phyloP scores from a whole-genome alignment of 1,140 invertebrate genomes.

The Marisa cornuarietis region DNA sequence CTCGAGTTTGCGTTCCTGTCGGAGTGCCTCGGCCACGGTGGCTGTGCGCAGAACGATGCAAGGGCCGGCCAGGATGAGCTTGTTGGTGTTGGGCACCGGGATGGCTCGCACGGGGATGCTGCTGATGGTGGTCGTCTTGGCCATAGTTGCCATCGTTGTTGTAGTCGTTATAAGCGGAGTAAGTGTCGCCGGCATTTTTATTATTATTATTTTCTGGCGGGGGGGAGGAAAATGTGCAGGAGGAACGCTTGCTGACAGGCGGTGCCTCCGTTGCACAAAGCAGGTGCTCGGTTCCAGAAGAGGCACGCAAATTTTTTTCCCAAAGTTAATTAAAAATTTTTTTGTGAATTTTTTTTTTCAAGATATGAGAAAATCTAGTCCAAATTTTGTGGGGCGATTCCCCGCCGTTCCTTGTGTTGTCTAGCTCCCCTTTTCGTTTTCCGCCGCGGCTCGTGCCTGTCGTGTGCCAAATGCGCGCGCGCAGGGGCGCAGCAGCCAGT shows the following conservation, averaged over 20 bases:
- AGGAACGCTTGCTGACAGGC: not conserved
- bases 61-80: conserved; percentile 42
- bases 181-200: not conserved
- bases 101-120: conserved; percentile 39
- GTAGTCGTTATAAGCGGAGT: not conserved
- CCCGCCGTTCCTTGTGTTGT: not conserved
- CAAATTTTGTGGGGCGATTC: not conserved
- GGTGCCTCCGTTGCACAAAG: not conserved
- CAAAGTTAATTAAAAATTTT: conserved; percentile 7
- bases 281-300: conserved; percentile 1
- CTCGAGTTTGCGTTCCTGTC: conserved; percentile 47
- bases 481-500: not conserved
- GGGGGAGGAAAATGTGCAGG: not conserved
- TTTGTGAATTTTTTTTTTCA: not conserved
- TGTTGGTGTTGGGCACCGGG: conserved; percentile 36
- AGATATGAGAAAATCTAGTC: not conserved
- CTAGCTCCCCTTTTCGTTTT: not conserved
- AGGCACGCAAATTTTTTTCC: conserved; percentile 12
- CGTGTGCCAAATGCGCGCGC: conserved; percentile 27
- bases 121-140: conserved; percentile 23
- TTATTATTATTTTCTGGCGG: not conserved
- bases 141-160: not conserved
- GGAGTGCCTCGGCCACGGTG: conserved; percentile 52
- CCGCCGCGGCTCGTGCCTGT: conserved; percentile 23
- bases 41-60: conserved; percentile 53